These are phyloP conservation scores for Leptobrachium ailaonicum DNA, from an alignment of 2,113 vertebrate species.

Conservation along the genomic window DNA sequence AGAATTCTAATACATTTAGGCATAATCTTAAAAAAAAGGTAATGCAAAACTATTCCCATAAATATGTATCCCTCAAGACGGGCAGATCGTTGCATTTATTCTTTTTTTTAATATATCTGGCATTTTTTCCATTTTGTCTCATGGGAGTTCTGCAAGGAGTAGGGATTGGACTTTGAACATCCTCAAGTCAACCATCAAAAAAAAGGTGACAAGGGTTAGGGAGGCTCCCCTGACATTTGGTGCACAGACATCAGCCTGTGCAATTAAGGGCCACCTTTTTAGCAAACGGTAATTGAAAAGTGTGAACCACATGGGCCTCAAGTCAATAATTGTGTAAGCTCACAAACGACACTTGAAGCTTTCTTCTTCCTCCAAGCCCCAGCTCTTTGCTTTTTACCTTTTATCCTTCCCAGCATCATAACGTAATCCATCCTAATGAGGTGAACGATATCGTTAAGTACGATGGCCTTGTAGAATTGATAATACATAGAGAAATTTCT, in stretches of 20 bases:
- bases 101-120: constrained; percentile 49
- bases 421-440: constrained; percentile 87
- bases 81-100: constrained; percentile 28
- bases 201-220: constrained; percentile 68
- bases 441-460: constrained; percentile 66
- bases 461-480: constrained; percentile 6
- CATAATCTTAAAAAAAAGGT: not conserved
- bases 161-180: constrained; percentile 83
- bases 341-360: constrained; percentile 65
- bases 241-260: constrained; percentile 72
- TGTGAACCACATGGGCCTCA: constrained; percentile 74
- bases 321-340: constrained; percentile 79
- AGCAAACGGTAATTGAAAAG: constrained; percentile 79
- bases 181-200: constrained; percentile 71
- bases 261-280: constrained; percentile 80
- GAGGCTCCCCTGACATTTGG: constrained; percentile 75
- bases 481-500: not conserved
- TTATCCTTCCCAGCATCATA: constrained; percentile 76
- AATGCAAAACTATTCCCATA: constrained; percentile 13
- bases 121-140: constrained; percentile 52
- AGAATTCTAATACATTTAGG: not conserved
- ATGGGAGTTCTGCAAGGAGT: constrained; percentile 62
- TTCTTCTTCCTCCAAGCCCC: constrained; percentile 56
- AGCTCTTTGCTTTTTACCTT: constrained; percentile 70
- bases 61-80: constrained; percentile 36